Evolutionary conservation across 2,888 invertebrate genomes (phyloP).

Genomic region (Perizoma flavofasciatum): DNA sequence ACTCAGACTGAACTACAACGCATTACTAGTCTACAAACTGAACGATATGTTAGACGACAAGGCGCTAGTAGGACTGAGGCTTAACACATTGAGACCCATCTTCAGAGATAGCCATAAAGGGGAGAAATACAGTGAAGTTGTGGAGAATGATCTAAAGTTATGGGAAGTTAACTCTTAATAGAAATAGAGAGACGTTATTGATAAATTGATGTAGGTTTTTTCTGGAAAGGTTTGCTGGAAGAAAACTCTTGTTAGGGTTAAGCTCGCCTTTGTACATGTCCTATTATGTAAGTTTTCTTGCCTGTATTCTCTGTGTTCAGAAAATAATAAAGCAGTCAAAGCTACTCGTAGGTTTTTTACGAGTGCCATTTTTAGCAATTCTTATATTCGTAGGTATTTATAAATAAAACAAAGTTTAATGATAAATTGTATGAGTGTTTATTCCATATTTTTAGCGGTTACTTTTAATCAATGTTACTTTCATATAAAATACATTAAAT

Average conservation of each 20-base stretch:
- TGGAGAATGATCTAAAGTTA: conserved; percentile 93
- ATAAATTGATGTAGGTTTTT: no score
- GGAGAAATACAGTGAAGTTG: conserved; percentile 91
- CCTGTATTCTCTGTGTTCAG: no score
- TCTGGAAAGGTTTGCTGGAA: no score
- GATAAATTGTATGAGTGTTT: conserved; percentile 3
- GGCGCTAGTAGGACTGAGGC: conserved; percentile 89
- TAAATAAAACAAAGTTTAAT: conserved; percentile 20
- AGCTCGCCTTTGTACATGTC: no score
- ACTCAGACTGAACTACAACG: conserved; percentile 90
- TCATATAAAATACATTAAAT: no score
- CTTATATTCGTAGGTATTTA: neutral
- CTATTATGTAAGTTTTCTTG: no score
- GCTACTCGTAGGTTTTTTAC: no score
- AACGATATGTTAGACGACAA: conserved; percentile 89
- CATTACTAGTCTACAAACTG: conserved; percentile 86
- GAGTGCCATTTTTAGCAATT: no score
- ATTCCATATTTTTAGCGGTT: neutral
- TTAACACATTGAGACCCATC: conserved; percentile 89
- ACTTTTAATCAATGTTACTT: no score
- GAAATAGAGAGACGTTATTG: conserved; percentile 4
- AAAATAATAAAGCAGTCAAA: no score
- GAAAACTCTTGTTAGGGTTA: no score
- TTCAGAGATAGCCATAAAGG: conserved; percentile 88
- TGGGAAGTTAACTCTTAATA: conserved; percentile 86